phyloP scores from a whole-genome alignment of 2,888 invertebrate genomes.

The Emmelina monodactyla region DNA sequence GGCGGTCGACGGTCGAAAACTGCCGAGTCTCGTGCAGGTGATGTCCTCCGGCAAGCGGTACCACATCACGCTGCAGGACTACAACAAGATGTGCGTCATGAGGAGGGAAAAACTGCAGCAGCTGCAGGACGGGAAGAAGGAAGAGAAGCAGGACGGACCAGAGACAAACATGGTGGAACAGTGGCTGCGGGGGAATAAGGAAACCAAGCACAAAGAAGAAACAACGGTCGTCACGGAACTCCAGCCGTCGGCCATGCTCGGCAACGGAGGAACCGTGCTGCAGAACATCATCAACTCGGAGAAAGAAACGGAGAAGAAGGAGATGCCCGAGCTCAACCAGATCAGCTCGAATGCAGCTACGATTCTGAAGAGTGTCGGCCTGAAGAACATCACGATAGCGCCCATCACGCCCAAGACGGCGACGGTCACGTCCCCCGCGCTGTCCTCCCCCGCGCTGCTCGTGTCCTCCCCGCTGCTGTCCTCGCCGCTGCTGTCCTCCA shows the following conservation, averaged over 20 bases:
- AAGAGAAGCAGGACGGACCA: constrained; percentile 12
- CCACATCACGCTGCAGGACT: constrained; percentile 80
- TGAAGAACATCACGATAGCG: constrained; percentile 59
- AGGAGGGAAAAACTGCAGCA: constrained; percentile 71
- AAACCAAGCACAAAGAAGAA: constrained; percentile 23
- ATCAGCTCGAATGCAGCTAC: constrained; percentile 44
- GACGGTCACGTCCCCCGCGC: constrained; percentile 40
- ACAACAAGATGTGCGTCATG: constrained; percentile 80
- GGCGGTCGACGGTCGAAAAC: constrained; percentile 65
- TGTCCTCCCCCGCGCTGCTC: constrained; percentile 23
- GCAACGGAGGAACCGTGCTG: constrained; percentile 43
- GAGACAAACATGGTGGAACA: too few relatives aligned
- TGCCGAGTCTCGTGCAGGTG: constrained; percentile 75
- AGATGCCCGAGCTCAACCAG: constrained; percentile 25
- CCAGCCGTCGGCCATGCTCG: constrained; percentile 40
- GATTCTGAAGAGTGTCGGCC: constrained; percentile 53
- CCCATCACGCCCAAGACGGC: constrained; percentile 48
- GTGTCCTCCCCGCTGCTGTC: constrained; percentile 29
- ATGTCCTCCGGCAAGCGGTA: constrained; percentile 81
- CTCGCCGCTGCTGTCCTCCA: constrained; percentile 32
- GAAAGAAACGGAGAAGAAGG: constrained; percentile 27
- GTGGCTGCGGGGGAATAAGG: too few relatives aligned
- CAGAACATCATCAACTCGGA: constrained; percentile 31
- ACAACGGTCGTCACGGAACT: constrained; percentile 42
- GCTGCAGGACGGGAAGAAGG: constrained; percentile 56